These are phyloP conservation scores for Thamnophis elegans DNA, from an alignment of 2,797 vertebrate genomes.

Conservation along the genomic window DNA sequence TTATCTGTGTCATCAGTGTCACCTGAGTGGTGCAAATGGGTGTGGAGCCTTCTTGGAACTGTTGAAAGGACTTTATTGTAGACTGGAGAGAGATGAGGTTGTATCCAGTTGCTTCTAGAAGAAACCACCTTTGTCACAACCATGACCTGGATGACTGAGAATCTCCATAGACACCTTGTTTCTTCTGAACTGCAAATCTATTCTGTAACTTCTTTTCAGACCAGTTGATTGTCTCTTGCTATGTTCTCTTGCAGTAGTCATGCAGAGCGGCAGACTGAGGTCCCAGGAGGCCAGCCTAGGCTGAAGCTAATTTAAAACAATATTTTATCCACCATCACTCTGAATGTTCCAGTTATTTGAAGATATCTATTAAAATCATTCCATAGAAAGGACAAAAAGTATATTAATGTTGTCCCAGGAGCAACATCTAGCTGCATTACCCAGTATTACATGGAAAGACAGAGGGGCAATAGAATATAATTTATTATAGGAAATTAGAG, in stretches of 20 bases:
- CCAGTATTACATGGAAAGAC: background rate
- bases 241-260: background rate
- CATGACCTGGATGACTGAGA: no score
- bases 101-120: no score
- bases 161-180: background rate
- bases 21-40: no score
- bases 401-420: background rate
- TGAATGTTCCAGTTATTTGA: background rate
- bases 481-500: background rate
- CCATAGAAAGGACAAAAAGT: background rate
- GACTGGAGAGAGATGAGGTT: no score
- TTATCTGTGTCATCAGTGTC: no score
- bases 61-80: no score
- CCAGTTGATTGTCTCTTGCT: background rate
- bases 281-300: background rate
- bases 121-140: no score
- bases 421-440: background rate
- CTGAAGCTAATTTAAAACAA: background rate
- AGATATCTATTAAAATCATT: background rate
- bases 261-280: background rate
- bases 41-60: no score
- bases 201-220: background rate
- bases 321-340: background rate
- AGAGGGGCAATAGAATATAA: background rate
- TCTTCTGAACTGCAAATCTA: background rate